phyloP scores from a whole-genome alignment of 2,888 invertebrate species.

The Margaritifera margaritifera region DNA sequence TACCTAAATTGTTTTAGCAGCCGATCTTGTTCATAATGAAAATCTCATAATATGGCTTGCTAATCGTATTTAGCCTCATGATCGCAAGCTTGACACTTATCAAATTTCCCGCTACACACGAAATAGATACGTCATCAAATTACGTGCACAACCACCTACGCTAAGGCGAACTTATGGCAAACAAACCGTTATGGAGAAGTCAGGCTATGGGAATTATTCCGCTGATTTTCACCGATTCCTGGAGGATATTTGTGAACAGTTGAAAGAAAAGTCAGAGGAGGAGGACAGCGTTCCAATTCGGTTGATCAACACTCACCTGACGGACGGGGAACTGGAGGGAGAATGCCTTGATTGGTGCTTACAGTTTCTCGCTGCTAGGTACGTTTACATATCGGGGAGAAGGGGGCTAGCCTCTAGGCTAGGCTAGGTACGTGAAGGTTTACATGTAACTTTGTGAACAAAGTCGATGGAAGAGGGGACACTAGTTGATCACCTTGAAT shows the following conservation, averaged over 20 bases:
- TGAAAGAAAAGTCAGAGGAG: constrained; percentile 45
- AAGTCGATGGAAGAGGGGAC: no score
- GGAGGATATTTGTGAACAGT: constrained; percentile 52
- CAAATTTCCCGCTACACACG: neutral
- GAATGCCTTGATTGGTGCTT: constrained; percentile 66
- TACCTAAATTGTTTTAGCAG: no score
- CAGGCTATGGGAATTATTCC: constrained; percentile 39
- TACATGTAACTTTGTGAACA: no score
- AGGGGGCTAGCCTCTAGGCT: no score
- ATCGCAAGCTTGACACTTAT: no score
- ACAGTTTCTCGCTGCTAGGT: constrained; percentile 62
- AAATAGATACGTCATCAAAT: constrained; percentile 36
- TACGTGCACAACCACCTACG: constrained; percentile 45
- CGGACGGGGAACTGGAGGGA: constrained; percentile 60
- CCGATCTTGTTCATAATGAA: no score
- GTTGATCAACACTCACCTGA: constrained; percentile 43
- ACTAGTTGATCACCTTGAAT: no score
- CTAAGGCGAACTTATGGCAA: constrained; percentile 49
- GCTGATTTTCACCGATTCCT: constrained; percentile 53
- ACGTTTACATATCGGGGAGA: constrained; percentile 8
- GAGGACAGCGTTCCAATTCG: constrained; percentile 49
- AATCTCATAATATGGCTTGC: no score
- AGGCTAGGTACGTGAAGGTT: no score
- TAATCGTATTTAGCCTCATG: no score
- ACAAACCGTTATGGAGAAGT: constrained; percentile 53